Base-by-base conservation (phyloP, 1,140 invertebrate genomes). In the Psilanteris sp. region DNA sequence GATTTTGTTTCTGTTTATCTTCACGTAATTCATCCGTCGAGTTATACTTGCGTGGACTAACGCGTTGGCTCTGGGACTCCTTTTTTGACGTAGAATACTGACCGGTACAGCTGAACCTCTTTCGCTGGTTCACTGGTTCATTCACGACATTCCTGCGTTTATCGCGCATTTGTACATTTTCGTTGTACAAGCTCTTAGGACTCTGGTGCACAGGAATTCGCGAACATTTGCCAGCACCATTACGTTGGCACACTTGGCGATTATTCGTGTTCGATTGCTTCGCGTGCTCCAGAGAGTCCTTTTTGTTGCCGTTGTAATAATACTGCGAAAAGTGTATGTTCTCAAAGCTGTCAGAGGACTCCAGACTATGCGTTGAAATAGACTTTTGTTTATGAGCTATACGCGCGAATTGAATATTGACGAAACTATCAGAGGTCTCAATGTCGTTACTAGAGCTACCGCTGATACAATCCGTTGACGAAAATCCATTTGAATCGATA, bases 361-460 rank as follows among this genome's bases (percentile, higher is more conserved):
- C 81, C 15, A 82, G 44, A 31, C 79, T 85, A 44, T 83, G 80
- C 0, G 77, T 81, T 0, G 79, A 83, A 31, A 71, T 82, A 0
- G 80, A 80, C 5, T 61, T 76, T 37, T 61, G 74, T 5, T 70
- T 70, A n/a, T 48, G 59, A 20, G 57, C 57, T 11, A 79, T 37
- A 26, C 79, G 76, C 2, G 79, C 81, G 39, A 85, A 83, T 43
- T 83, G 74, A 20, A 84, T 86, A 37, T 84, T 86, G 8, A 86
- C 83, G 36, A 87, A 87, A 34, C 83, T 87, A n/a, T 85, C 83
- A 0, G 83, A 85, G 2, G 79, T 85, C 22, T 87, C 83, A 7
- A 85, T 85, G 43, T 86, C 81, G 27, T 86, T 84, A 31, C 75
- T 79, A 0, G 80, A 86, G 55, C 75, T 85, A 3, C 57, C 68